These are phyloP conservation scores for Gymnocheta viridis DNA, from an alignment of 2,888 invertebrate genomes.

Conservation along the genomic window DNA sequence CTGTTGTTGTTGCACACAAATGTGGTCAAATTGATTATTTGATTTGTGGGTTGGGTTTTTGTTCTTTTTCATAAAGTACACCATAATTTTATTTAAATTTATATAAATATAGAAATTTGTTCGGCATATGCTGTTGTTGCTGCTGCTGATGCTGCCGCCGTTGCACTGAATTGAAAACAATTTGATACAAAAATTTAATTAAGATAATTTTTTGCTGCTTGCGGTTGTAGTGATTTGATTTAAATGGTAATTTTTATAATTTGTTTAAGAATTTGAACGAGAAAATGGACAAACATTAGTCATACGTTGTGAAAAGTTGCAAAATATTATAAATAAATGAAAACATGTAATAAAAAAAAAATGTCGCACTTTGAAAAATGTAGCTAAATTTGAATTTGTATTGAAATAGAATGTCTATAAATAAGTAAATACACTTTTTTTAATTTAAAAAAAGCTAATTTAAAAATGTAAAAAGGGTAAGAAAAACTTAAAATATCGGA, in stretches of 20 bases:
- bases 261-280: constrained; percentile 16
- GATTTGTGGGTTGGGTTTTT: constrained; percentile 66
- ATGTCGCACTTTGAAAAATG: too few relatives aligned
- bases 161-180: constrained; percentile 20
- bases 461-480: too few relatives aligned
- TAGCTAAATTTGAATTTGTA: too few relatives aligned
- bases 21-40: constrained; percentile 67
- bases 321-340: not conserved
- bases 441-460: too few relatives aligned
- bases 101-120: constrained; percentile 17
- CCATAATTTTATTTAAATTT: constrained; percentile 61
- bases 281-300: constrained; percentile 14
- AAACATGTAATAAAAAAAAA: too few relatives aligned
- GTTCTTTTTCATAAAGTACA: constrained; percentile 14
- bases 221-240: constrained; percentile 47
- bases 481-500: too few relatives aligned
- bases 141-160: not conserved
- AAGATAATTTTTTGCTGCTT: constrained; percentile 55
- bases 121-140: not conserved
- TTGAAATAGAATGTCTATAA: too few relatives aligned
- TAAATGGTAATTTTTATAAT: constrained; percentile 46
- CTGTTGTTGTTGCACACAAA: constrained; percentile 4
- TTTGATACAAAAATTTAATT: constrained; percentile 52
- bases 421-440: too few relatives aligned
- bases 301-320: constrained; percentile 9